A percentile compares a stretch with the other conserved stretches of the same genome.
phyloP scores from a whole-genome alignment of 2,113 vertebrate genomes.

The Panthera uncia region DNA sequence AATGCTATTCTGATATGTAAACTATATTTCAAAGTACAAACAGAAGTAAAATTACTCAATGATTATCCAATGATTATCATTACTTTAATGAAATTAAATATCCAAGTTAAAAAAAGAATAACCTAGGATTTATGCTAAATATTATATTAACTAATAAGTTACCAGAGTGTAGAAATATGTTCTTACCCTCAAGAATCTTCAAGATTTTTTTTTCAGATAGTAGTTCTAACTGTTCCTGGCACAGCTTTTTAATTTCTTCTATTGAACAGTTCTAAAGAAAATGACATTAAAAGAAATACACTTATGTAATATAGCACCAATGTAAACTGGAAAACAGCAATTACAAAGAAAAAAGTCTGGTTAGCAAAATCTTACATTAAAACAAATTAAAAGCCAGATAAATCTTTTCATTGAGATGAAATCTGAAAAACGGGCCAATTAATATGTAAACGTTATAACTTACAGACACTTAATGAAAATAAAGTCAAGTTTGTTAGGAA shows the following conservation, averaged over 20 bases:
- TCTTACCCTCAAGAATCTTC: slow-evolving; percentile 95
- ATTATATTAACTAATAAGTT: slow-evolving; percentile 46
- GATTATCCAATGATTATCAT: neutral
- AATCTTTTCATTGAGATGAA: slow-evolving; percentile 28
- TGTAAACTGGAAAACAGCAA: slow-evolving; percentile 52
- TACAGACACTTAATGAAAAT: neutral
- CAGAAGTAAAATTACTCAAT: slow-evolving; percentile 24
- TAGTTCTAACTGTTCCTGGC: slow-evolving; percentile 94
- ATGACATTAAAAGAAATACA: slow-evolving; percentile 57
- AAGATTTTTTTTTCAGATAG: slow-evolving; percentile 92
- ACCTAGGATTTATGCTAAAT: slow-evolving; percentile 4
- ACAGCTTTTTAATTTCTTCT: slow-evolving; percentile 95
- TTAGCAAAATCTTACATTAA: slow-evolving; percentile 58
- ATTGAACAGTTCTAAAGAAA: slow-evolving; percentile 89
- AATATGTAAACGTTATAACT: neutral
- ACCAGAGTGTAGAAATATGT: slow-evolving; percentile 55
- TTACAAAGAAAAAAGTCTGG: neutral
- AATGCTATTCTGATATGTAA: slow-evolving; percentile 47
- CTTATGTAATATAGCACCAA: slow-evolving; percentile 54
- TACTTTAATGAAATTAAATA: slow-evolving; percentile 39
- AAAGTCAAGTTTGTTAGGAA: slow-evolving; percentile 46
- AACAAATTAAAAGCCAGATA: slow-evolving; percentile 52
- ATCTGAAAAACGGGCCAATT: slow-evolving; percentile 37
- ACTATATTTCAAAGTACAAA: slow-evolving; percentile 38
- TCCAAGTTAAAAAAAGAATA: slow-evolving; percentile 14